These are phyloP conservation scores for Arbacia lixula DNA, from an alignment of 53 echinoderm and acorn worm genomes.

Conservation along the genomic window DNA sequence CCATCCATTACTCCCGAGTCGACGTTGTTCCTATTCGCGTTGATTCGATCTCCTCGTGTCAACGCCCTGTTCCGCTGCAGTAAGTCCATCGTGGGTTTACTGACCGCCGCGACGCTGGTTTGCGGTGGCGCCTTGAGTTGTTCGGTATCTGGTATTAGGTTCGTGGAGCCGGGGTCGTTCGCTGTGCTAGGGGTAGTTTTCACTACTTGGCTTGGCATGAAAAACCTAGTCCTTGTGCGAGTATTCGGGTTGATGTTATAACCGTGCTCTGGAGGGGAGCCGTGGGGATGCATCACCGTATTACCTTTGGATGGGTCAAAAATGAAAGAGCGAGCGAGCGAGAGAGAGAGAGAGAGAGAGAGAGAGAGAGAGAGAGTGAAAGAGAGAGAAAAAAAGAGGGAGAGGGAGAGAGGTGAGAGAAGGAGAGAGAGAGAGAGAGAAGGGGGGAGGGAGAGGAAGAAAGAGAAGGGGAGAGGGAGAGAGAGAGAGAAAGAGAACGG, in stretches of 20 bases:
- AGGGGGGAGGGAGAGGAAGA: background rate
- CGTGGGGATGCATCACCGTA: background rate
- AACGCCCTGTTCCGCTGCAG: constrained; percentile 4
- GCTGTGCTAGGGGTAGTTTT: background rate
- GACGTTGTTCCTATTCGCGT: too few species aligned
- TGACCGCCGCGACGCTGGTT: background rate
- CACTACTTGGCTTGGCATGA: background rate
- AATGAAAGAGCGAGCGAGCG: background rate
- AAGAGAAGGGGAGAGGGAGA: background rate
- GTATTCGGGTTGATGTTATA: background rate
- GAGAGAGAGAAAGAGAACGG: background rate
- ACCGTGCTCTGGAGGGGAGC: background rate
- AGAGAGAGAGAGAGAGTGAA: background rate
- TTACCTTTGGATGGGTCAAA: background rate
- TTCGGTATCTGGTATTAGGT: background rate
- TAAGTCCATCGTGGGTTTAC: constrained; percentile 9
- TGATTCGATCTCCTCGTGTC: too few species aligned
- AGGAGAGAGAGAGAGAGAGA: background rate
- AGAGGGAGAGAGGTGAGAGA: background rate
- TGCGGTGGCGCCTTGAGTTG: background rate
- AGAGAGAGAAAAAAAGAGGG: background rate
- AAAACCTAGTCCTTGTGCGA: constrained; percentile 36
- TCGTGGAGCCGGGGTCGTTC: background rate
- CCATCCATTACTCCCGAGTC: background rate
- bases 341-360: background rate